phyloP scores from a whole-genome alignment of 2,888 invertebrate genomes.

The Zygothrica quintamaculata region DNA sequence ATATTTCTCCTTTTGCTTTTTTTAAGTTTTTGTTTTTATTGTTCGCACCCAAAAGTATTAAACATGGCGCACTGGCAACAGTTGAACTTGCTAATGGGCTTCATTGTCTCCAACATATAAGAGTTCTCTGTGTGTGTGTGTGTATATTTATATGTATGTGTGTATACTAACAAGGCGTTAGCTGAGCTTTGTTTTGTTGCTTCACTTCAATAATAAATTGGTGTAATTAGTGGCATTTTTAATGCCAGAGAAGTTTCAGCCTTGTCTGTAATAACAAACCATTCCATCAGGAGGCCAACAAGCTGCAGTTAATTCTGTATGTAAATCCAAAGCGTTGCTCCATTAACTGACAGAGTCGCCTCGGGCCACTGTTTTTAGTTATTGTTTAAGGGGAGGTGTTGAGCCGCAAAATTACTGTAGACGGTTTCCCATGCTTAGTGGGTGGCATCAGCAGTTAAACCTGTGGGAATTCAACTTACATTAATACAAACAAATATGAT shows the following conservation, averaged over 20 bases:
- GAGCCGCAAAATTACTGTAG: constrained; percentile 59
- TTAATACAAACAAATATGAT: constrained; percentile 11
- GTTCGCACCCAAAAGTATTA: constrained; percentile 27
- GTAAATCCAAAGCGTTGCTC: constrained; percentile 30
- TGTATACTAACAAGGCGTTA: constrained; percentile 39
- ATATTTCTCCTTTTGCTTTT: no score
- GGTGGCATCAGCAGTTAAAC: constrained; percentile 58
- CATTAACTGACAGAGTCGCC: constrained; percentile 14
- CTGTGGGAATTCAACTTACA: constrained; percentile 63
- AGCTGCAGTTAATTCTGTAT: constrained; percentile 27
- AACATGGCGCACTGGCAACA: constrained; percentile 20
- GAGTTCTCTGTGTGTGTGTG: constrained; percentile 6
- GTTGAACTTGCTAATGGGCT: constrained; percentile 54
- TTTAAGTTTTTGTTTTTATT: constrained; percentile 25
- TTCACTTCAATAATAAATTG: constrained; percentile 62
- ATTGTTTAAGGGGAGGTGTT: constrained; percentile 50
- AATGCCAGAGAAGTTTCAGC: constrained; percentile 38
- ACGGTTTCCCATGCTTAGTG: constrained; percentile 68
- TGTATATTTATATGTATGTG: background rate
- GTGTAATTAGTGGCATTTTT: constrained; percentile 63
- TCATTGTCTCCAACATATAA: constrained; percentile 42
- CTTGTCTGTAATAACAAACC: constrained; percentile 32
- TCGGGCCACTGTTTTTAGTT: constrained; percentile 6
- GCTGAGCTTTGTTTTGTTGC: constrained; percentile 32
- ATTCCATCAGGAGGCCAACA: constrained; percentile 24